Conservation (phyloP, 2,113 vertebrate species). For the Maylandia zebra region DNA sequence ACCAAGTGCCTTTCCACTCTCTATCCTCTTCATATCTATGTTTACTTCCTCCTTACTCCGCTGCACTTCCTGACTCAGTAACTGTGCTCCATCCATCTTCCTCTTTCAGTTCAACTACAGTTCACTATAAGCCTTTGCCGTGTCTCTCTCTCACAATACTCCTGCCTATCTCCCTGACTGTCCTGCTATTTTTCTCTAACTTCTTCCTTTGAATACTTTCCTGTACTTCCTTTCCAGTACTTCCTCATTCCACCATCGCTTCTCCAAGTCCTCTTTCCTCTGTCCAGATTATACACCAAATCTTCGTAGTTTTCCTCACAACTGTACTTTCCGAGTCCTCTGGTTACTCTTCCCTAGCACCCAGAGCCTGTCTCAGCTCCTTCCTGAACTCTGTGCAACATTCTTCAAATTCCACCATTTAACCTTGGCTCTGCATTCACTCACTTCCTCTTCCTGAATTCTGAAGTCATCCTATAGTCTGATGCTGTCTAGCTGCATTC, state of each 20-base stretch:
- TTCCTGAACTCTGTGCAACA: not conserved
- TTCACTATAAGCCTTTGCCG: not conserved
- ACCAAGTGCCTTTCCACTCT: not conserved
- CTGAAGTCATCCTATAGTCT: not conserved
- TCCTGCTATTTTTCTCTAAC: not conserved
- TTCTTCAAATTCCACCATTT: not conserved
- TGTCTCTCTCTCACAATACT: not conserved
- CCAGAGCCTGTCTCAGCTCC: not conserved
- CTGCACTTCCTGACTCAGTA: not conserved
- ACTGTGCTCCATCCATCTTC: not conserved
- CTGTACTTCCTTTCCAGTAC: not conserved
- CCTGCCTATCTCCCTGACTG: not conserved
- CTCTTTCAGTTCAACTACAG: not conserved
- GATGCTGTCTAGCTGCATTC: not conserved
- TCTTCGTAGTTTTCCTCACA: not conserved
- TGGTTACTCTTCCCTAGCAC: not conserved
- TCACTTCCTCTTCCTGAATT: not conserved
- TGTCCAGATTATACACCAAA: not conserved
- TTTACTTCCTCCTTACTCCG: fast-evolving
- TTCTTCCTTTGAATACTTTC: not conserved
- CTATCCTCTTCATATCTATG: not conserved
- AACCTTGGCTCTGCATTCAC: not conserved
- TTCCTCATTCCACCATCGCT: not conserved
- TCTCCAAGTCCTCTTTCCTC: not conserved
- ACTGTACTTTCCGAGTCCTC: not conserved